Evolutionary conservation across 2,797 vertebrate species (phyloP), one percentile per base, ranked within the genome.

Genomic region (Gambusia yucatana): DNA sequence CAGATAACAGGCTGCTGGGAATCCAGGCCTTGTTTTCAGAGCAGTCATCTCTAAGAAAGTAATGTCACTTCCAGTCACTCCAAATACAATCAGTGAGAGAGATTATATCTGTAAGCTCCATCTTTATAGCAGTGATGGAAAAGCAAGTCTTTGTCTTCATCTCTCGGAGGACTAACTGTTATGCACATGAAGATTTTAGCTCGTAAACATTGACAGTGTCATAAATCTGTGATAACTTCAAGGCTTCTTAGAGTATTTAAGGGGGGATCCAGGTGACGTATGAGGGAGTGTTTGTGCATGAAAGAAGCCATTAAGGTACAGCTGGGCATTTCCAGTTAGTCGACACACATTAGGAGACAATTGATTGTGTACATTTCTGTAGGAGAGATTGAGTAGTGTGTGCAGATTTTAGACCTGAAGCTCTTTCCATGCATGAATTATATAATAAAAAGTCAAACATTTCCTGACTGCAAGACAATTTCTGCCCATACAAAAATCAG

Each of bases 81-180:
- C 78, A 89, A 91, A 91, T 77, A 72, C 77, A 89, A 93, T 92
- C 80, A 88, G 55, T 8, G 65, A 48, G 75, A 79, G 61, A 80
- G 85, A 91, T 88, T 89, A 89, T 89, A 90, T 90, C 85, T 83
- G 74, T 72, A 44, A 7, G 39, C 83, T 74, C 76, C 84, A 87
- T 91, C 91, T 91, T 84, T 87, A 91, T 89, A 81, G 84, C 65
- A 73, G 77, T 22, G 76, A 28, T 80, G 73, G 79, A 77, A 89
- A 87, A 80, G 43, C 76, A 11, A 1, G 44, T 63, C 78, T 76
- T 57, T 52, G 74, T 81, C 79, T 77, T 72, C 87, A 69, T 76
- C 72, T 73, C 73, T 73, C n/a, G 39, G 67, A 33, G 43, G 44
- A 79, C 85, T 71, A 75, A 72, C 65, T 78, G 30, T 61, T 41